A percentile compares a stretch with the other conserved stretches of the same genome.
These are phyloP conservation scores for Pseudorhiza aurosa DNA, from an alignment of 30 jellyfish, hydroid and myxozoan species.

Conservation along the genomic window DNA sequence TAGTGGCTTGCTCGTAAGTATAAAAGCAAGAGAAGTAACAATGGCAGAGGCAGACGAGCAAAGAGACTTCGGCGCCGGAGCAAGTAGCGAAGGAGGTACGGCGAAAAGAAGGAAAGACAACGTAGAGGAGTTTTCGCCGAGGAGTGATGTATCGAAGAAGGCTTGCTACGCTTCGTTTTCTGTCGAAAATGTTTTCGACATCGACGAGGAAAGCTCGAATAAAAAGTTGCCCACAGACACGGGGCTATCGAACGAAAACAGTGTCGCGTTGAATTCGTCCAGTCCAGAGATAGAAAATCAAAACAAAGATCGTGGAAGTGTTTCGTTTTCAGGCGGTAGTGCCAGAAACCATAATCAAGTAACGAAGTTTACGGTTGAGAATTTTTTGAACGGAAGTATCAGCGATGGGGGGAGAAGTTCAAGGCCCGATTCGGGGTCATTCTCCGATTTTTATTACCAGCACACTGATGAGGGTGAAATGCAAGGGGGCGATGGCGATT, in stretches of 20 bases:
- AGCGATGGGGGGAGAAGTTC: slow-evolving; percentile 21
- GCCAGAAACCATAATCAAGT: slow-evolving; percentile 15
- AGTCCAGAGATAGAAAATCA: background rate
- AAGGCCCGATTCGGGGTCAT: background rate
- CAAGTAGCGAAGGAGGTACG: background rate
- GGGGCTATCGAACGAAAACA: background rate
- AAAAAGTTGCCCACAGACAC: background rate
- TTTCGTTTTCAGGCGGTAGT: background rate
- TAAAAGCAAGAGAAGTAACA: slow-evolving; percentile 36
- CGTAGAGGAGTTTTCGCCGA: background rate
- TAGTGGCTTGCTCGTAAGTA: slow-evolving; percentile 48
- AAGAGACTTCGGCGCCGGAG: background rate
- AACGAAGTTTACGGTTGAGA: slow-evolving; percentile 68
- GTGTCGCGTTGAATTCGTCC: background rate
- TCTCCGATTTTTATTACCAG: slow-evolving; percentile 9
- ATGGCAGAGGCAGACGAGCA: slow-evolving; percentile 32
- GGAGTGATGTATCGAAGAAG: background rate
- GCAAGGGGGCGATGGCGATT: background rate
- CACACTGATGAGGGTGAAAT: background rate
- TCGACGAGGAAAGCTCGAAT: background rate
- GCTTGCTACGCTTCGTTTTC: background rate
- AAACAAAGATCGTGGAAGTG: slow-evolving; percentile 2
- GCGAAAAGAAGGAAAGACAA: background rate
- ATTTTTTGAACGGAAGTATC: slow-evolving; percentile 25
- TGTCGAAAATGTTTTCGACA: slow-evolving; percentile 15